These are phyloP conservation scores for Microplitis deprimator DNA, from an alignment of 2,888 invertebrate genomes.

Conservation along the genomic window DNA sequence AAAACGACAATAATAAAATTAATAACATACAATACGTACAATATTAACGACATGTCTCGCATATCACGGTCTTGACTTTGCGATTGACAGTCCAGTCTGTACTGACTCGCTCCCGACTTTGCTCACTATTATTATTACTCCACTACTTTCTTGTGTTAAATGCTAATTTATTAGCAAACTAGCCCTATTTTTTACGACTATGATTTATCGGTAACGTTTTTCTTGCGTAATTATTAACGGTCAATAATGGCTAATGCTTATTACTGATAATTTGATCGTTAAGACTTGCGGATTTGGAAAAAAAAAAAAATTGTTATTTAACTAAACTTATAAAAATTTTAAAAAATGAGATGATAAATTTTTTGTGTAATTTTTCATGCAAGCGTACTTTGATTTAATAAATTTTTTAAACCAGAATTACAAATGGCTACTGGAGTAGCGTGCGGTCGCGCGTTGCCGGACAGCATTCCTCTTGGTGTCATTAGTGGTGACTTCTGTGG, in stretches of 20 bases:
- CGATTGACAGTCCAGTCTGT: slow-evolving; percentile 7
- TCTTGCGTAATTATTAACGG: neutral
- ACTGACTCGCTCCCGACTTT: neutral
- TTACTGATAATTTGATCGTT: neutral
- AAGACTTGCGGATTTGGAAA: too few relatives aligned
- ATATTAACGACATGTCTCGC: slow-evolving; percentile 14
- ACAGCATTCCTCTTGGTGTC: slow-evolving; percentile 69
- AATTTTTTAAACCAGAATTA: slow-evolving; percentile 54
- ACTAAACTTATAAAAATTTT: too few relatives aligned
- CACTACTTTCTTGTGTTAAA: neutral
- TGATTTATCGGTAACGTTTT: neutral
- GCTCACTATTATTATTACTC: neutral
- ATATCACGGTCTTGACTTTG: slow-evolving; percentile 22
- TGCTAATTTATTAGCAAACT: neutral
- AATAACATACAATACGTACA: slow-evolving; percentile 23
- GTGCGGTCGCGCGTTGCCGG: slow-evolving; percentile 60
- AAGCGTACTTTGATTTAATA: slow-evolving; percentile 64
- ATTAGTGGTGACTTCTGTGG: slow-evolving; percentile 67
- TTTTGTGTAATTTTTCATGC: neutral
- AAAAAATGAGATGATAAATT: neutral
- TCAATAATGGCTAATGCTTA: neutral
- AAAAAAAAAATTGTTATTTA: too few relatives aligned
- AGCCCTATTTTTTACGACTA: neutral
- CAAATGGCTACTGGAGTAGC: slow-evolving; percentile 66
- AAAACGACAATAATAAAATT: slow-evolving; percentile 27